A percentile compares a stretch with the other conserved stretches of the same genome.
Conservation (phyloP, 2,888 invertebrate genomes). For the Stenchaetothrips biformis region DNA sequence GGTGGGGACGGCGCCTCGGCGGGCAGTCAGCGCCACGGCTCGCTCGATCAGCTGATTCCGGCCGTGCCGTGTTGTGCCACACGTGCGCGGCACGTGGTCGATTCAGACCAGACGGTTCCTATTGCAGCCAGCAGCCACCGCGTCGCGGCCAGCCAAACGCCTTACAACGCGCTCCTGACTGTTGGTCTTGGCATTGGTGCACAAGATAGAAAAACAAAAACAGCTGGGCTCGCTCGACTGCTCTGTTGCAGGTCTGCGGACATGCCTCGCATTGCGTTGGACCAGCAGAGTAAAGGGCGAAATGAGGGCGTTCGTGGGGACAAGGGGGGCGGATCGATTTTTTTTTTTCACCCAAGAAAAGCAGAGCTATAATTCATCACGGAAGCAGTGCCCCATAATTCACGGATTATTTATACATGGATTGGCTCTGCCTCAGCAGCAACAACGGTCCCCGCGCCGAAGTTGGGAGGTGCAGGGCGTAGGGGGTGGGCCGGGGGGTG, state of each 20-base stretch:
- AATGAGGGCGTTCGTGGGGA: neutral
- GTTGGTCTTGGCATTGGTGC: too few relatives aligned
- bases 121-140: neutral
- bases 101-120: neutral
- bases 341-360: neutral
- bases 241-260: neutral
- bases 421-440: slow-evolving; percentile 13
- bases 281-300: neutral
- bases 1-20: neutral
- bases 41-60: slow-evolving; percentile 4
- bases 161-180: too few relatives aligned
- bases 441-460: slow-evolving; percentile 4
- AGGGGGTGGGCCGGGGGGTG: neutral
- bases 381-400: slow-evolving; percentile 7
- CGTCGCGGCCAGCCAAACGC: too few relatives aligned
- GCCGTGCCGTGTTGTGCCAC: neutral
- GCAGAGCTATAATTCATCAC: slow-evolving; percentile 14
- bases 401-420: slow-evolving; percentile 25
- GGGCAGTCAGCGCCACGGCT: neutral
- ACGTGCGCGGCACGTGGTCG: neutral
- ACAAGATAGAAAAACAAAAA: neutral
- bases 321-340: neutral
- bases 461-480: slow-evolving; percentile 18
- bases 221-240: neutral
- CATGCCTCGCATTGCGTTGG: neutral